These are phyloP conservation scores for Drosophila funebris DNA, from an alignment of 1,140 invertebrate species.

Conservation along the genomic window DNA sequence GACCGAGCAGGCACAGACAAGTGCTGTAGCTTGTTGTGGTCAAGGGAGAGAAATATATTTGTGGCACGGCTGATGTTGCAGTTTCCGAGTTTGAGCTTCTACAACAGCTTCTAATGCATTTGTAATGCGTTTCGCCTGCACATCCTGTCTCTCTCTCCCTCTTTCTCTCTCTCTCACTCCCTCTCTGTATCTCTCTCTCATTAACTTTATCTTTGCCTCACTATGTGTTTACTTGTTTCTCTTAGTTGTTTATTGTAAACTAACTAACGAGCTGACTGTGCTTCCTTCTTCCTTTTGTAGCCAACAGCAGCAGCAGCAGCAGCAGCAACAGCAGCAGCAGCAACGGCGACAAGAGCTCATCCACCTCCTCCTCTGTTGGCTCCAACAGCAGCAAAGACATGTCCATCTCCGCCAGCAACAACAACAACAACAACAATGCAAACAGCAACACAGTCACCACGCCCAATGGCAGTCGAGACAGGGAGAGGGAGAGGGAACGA, in stretches of 20 bases:
- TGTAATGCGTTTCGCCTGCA: constrained; percentile 75
- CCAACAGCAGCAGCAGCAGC: constrained; percentile 55
- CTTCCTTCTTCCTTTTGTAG: constrained; percentile 28
- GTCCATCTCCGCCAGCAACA: constrained; percentile 38
- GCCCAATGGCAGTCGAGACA: constrained; percentile 40
- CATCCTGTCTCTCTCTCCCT: constrained; percentile 53
- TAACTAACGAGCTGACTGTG: constrained; percentile 59
- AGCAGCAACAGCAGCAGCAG: constrained; percentile 63
- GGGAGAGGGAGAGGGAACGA: constrained; percentile 43
- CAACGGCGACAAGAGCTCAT: constrained; percentile 61
- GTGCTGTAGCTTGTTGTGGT: constrained; percentile 73
- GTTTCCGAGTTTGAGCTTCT: constrained; percentile 22
- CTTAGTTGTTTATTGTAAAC: constrained; percentile 51
- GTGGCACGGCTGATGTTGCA: constrained; percentile 35
- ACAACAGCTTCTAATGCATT: constrained; percentile 61
- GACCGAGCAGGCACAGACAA: constrained; percentile 39
- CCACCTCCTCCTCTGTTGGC: constrained; percentile 50
- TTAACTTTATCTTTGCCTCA: too few species aligned
- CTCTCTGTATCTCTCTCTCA: background rate
- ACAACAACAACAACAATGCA: constrained; percentile 29
- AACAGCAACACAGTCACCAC: constrained; percentile 35
- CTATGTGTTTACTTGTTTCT: constrained; percentile 48
- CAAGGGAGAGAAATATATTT: constrained; percentile 55
- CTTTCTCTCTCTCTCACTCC: background rate
- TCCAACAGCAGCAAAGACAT: constrained; percentile 54